Percentiles rank a stretch among this genome's conserved stretches.
Evolutionary conservation across 2,888 invertebrate species (phyloP).

Genomic region (Petrolisthes cinctipes): DNA sequence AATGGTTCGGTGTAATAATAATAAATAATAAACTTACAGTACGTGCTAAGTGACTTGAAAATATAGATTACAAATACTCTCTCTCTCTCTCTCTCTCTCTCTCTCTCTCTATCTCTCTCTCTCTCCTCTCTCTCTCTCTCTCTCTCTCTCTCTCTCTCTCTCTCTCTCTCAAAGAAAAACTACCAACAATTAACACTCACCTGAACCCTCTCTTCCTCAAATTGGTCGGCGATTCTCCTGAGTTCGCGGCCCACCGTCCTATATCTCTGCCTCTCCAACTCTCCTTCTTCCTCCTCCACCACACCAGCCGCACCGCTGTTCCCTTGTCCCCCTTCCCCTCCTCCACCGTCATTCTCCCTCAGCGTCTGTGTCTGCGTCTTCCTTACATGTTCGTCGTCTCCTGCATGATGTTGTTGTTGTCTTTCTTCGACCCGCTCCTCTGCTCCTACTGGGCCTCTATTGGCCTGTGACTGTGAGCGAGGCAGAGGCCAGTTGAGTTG

Average conservation of each 20-base stretch:
- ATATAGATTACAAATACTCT: too few species aligned
- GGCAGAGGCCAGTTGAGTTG: slow-evolving; percentile 25
- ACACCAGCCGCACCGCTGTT: neutral
- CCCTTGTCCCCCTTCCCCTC: neutral
- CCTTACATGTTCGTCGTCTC: too few species aligned
- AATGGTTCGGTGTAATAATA: too few species aligned
- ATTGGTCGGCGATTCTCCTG: slow-evolving; percentile 39
- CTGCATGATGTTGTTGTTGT: neutral
- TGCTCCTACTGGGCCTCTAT: neutral
- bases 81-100: too few species aligned
- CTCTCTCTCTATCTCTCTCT: too few species aligned
- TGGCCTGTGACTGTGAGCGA: neutral
- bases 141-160: too few species aligned
- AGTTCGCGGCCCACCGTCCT: slow-evolving; percentile 23
- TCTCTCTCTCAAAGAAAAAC: too few species aligned
- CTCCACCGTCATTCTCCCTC: neutral
- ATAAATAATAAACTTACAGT: too few species aligned
- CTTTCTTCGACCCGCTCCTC: neutral
- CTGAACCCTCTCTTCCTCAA: neutral
- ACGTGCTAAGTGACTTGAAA: too few species aligned
- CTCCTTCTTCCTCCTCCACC: neutral
- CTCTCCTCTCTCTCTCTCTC: too few species aligned
- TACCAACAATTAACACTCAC: too few species aligned
- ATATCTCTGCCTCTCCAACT: neutral
- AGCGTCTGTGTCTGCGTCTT: too few species aligned